Evolutionary conservation across 2,113 vertebrate genomes (phyloP), one percentile per base, ranked within the genome.

Genomic region (Oreotrochilus melanogaster): DNA sequence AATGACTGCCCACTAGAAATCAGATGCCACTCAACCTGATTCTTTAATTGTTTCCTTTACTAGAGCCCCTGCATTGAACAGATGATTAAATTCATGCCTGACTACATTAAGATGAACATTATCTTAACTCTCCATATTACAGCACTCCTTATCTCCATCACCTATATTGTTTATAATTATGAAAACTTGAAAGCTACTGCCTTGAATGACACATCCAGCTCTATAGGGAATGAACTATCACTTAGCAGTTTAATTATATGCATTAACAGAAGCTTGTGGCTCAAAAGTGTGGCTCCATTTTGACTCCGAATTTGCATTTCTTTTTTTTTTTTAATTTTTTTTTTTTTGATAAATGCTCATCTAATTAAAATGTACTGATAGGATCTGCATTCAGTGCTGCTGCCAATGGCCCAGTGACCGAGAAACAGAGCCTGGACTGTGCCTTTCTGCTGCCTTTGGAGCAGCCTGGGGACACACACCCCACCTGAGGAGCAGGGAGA

Each of bases 161-260:
- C 92, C 86, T 27, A 58, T 51, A 82, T 94, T 95, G 96, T 96
- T 96, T 88, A 86, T 86, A 88, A 76, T 78, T 18, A 3, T 7
- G 74, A 94, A 94, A 88, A 70, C 78, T 94, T 95, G 86, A 96
- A 95, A 96, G 91, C 94, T 61, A 45, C 91, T 6, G 80, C 23
- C 8, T 57, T 91, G 64, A 92, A 72, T 94, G 96, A 95, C 93
- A 95, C 92, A 67, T n/a, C 25, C 89, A 51, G 9, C 91, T 84
- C 96, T 6, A 18, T 83, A 30, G 95, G 94, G 92, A 88, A 51
- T 8, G 86, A 91, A 89, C 94, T 81, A 91, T 95, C 89, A 80
- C 88, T 95, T 42, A 79, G 81, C 1, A 54, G 27, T 94, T 94
- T 88, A 89, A 95, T 94, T 84, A 88, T 43, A 85, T 35, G 91